Conservation (phyloP, 1,140 invertebrate genomes). For the Diploscapter pachys region DNA sequence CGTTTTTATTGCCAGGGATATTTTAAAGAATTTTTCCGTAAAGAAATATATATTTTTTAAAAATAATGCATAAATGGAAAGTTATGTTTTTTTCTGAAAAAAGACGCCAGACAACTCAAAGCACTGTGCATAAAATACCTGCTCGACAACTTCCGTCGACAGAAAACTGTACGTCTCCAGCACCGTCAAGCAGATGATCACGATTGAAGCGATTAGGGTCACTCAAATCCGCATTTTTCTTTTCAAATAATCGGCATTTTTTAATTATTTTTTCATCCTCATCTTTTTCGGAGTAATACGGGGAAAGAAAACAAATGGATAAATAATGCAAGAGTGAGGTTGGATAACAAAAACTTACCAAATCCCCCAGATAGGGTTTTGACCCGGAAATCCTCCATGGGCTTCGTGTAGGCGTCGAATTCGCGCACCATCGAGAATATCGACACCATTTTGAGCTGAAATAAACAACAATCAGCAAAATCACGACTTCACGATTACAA, state of each 20-base stretch:
- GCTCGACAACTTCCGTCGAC: conserved; percentile 79
- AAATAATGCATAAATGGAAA: no score
- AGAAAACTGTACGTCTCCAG: conserved; percentile 82
- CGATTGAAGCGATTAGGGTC: conserved; percentile 76
- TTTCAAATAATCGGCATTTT: no score
- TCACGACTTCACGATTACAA: no score
- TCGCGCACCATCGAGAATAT: conserved; percentile 59
- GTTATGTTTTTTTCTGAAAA: no score
- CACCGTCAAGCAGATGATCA: conserved; percentile 79
- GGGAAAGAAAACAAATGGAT: no score
- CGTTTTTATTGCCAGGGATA: no score
- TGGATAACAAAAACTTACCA: conserved; percentile 67
- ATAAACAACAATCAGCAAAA: no score
- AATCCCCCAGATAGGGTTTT: conserved; percentile 90
- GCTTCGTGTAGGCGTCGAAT: conserved; percentile 93
- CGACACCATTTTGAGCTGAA: conserved; percentile 3
- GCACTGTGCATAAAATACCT: conserved; percentile 59
- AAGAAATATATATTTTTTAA: no score
- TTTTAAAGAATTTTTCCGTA: no score
- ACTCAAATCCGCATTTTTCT: conserved; percentile 69
- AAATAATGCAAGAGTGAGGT: background rate
- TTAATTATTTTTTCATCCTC: no score
- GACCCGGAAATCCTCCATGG: conserved; percentile 88
- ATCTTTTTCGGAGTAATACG: no score
- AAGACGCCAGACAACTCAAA: no score